Percentiles rank a stretch among this genome's conserved stretches.
Evolutionary conservation across 2,113 vertebrate species (phyloP).

Genomic region (Kryptolebias marmoratus): DNA sequence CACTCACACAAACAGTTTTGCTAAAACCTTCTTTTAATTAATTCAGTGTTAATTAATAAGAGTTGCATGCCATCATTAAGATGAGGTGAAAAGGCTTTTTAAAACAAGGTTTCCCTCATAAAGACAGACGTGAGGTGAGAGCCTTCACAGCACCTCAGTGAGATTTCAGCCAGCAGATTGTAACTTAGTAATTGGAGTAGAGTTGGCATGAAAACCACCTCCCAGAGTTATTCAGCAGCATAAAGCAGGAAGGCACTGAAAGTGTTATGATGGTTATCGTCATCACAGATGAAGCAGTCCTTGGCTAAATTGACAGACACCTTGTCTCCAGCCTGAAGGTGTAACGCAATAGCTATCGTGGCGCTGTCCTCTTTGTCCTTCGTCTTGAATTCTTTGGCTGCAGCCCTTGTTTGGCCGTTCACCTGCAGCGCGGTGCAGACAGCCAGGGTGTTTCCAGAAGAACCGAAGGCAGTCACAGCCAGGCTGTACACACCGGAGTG

Average conservation of each 20-base stretch:
- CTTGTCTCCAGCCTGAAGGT: conserved; percentile 60
- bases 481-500: conserved; percentile 74
- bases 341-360: conserved; percentile 42
- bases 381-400: conserved; percentile 39
- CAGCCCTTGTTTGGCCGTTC: conserved; percentile 43
- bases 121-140: neutral
- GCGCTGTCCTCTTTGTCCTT: conserved; percentile 76
- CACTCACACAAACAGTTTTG: no score
- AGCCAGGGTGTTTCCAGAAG: conserved; percentile 4
- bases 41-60: no score
- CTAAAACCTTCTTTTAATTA: no score
- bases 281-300: conserved; percentile 71
- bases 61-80: no score
- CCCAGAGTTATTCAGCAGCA: conserved; percentile 41
- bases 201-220: neutral
- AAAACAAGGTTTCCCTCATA: neutral
- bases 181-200: neutral
- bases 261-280: conserved; percentile 71
- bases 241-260: conserved; percentile 80
- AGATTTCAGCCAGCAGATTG: conserved; percentile 10
- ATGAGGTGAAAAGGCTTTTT: neutral
- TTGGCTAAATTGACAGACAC: conserved; percentile 58
- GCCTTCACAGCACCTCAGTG: neutral
- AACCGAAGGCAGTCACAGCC: conserved; percentile 66
- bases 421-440: conserved; percentile 60